Evolutionary conservation across 2,888 invertebrate species (phyloP).

Genomic region (Athrips mouffetella): DNA sequence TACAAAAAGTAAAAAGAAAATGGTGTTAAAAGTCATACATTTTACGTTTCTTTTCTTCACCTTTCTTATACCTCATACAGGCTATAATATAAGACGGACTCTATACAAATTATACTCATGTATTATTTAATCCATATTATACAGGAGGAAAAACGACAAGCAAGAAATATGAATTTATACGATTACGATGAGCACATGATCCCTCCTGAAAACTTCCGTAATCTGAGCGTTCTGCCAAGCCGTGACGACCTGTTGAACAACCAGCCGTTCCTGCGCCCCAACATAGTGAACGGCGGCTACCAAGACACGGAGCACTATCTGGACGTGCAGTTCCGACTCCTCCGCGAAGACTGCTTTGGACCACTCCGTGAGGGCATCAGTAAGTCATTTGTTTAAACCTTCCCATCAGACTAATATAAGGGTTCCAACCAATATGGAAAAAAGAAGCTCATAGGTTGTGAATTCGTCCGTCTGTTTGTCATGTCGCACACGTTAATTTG

Average conservation of each 20-base stretch:
- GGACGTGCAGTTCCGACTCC: conserved; percentile 85
- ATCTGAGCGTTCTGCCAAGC: conserved; percentile 48
- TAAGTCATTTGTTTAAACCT: conserved; percentile 31
- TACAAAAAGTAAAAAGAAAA: too few species aligned
- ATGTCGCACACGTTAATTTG: too few species aligned
- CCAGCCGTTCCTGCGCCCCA: conserved; percentile 61
- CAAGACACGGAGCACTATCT: conserved; percentile 84
- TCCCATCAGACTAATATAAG: not conserved
- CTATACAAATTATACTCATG: not conserved
- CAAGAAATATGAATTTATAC: not conserved
- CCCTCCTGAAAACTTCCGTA: conserved; percentile 57
- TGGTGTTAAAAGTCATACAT: too few species aligned
- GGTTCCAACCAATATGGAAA: too few species aligned
- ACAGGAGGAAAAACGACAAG: not conserved
- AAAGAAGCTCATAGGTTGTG: too few species aligned
- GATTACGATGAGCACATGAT: conserved; percentile 31
- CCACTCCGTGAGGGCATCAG: conserved; percentile 84
- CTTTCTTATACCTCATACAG: too few species aligned
- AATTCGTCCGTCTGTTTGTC: too few species aligned
- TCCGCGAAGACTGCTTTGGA: conserved; percentile 88
- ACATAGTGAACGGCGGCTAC: conserved; percentile 80
- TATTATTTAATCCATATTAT: not conserved
- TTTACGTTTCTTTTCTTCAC: too few species aligned
- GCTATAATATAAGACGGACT: not conserved
- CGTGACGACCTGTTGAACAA: conserved; percentile 43